These are phyloP conservation scores for Psittacula cyanocephala DNA, from an alignment of 2,113 vertebrate species.

Conservation along the genomic window DNA sequence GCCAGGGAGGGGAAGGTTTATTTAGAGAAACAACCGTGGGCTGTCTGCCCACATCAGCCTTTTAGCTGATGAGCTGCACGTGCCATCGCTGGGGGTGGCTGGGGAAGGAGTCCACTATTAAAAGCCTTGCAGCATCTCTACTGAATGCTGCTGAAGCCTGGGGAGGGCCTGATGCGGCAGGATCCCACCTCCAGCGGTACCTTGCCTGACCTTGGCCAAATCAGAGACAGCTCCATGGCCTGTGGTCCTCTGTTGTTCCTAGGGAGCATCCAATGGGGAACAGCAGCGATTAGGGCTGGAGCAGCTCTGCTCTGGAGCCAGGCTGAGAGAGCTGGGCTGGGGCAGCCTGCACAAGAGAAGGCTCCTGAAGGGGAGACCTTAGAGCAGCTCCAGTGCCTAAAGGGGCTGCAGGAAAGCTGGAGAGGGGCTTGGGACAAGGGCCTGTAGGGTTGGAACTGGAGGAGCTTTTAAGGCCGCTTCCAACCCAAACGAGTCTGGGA, in stretches of 20 bases:
- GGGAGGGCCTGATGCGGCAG: not conserved
- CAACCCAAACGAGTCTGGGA: not conserved
- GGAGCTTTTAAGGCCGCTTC: not conserved
- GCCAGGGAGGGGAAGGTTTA: constrained; percentile 49
- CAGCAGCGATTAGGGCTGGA: not conserved
- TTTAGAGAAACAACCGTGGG: constrained; percentile 63
- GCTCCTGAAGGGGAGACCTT: not conserved
- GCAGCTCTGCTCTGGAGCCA: not conserved
- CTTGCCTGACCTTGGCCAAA: not conserved
- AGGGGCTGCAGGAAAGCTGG: not conserved
- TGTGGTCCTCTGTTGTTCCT: not conserved
- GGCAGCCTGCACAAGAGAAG: not conserved
- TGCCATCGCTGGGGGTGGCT: constrained; percentile 17
- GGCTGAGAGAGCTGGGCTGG: not conserved
- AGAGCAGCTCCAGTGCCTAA: not conserved
- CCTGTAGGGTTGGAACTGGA: not conserved
- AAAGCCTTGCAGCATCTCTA: not conserved
- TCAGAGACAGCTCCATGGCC: fast-evolving
- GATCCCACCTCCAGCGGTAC: not conserved
- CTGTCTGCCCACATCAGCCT: constrained; percentile 66
- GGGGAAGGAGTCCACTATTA: constrained; percentile 45
- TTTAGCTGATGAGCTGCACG: constrained; percentile 54
- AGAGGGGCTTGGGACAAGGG: not conserved
- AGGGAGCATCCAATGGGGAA: not conserved
- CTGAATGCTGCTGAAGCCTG: not conserved